Base-by-base conservation (phyloP, 2,113 vertebrate genomes). In the Sapayoa aenigma region DNA sequence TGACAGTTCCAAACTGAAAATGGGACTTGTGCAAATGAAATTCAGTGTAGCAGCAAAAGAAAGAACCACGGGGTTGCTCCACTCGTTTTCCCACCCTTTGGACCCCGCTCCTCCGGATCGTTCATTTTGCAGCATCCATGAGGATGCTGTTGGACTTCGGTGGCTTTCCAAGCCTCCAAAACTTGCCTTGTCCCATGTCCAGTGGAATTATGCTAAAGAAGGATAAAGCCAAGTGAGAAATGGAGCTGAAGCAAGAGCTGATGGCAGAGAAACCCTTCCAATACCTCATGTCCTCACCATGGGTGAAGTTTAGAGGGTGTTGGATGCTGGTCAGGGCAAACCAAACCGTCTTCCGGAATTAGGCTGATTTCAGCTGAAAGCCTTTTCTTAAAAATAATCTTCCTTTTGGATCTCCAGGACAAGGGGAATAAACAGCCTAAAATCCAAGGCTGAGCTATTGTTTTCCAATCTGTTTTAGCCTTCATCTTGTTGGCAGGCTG, bases 391-490 rank as follows among this genome's bases (percentile, higher is more conserved):
- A 37, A 87, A 95, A 93, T 84, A 90, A 93, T 72, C 73, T 88
- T 96, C 95, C 96, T 88, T 69, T 22, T 63, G 94, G 97, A 96
- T 97, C 97, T 95, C 79, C 47, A 96, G 96, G 97, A 96, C 98
- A 94, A 96, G 96, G 95, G 97, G 92, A 96, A 96, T 96, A 97
- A 97, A 95, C 95, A 96, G 94, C 96, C 94, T 84, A 92, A 96
- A 91, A 94, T 95, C 94, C 96, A 95, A 97, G 97, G 96, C 93
- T 94, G 96, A 97, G 95, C 97, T 97, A 97, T 97, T 97, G 97
- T 98, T 97, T 96, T 74, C 96, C 98, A 98, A 98, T 98, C 98
- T 98, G 98, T 97, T 98, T 97, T 98, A 98, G 98, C 98, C 98
- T 97, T 97, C 97, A 96, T 97, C 96, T 97, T 95, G 97, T 98